Evolutionary conservation across 2,888 invertebrate genomes (phyloP), one percentile per base, ranked within the genome.

Genomic region (Caenorhabditis japonica): DNA sequence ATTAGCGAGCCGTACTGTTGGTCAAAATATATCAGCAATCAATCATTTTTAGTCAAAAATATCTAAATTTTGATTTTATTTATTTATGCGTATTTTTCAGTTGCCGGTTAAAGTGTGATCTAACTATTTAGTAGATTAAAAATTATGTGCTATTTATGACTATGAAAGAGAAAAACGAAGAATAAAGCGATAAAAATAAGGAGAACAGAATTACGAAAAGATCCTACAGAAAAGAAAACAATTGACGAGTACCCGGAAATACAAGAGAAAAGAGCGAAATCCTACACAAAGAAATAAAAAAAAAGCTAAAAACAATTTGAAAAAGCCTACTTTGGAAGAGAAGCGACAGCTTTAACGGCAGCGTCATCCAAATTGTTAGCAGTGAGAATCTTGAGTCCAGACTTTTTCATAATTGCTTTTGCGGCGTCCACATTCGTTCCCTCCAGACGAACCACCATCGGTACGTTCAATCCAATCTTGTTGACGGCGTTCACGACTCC

Each of bases 351-450:
- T 87, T 93, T 92, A 87, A 91, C 91, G 0, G 99, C 97, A 13
- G 97, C 99, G 87, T 95, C 94, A 83, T 96, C 97, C 69, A 97
- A 91, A 89, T 94, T 92, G 74, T 90, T 90, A 7, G 96, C 94
- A 27, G 93, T 92, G 60, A 92, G 90, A 76, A 99, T 92, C 21
- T 93, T 91, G 52, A 97, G 90, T 5, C 93, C 93, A 43, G 95
- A 96, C 53, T 93, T 91, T 71, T 91, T 90, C 17, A 99, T 91
- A 78, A 97, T 92, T 85, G 91, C 91, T 84, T 92, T 93, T 0
- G 97, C 99, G 85, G 92, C 92, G 0, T 89, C 89, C 0, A 95
- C 93, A 89, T 97, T 97, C 17, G 95, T 97, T 58, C 92, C 92
- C 74, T 86, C 84, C 8, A 86, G 77, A 19, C 86, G 78, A 4